A percentile compares a stretch with the other conserved stretches of the same genome.
Evolutionary conservation across 2,113 vertebrate genomes (phyloP).

Genomic region (Chloropsis cyanopogon): DNA sequence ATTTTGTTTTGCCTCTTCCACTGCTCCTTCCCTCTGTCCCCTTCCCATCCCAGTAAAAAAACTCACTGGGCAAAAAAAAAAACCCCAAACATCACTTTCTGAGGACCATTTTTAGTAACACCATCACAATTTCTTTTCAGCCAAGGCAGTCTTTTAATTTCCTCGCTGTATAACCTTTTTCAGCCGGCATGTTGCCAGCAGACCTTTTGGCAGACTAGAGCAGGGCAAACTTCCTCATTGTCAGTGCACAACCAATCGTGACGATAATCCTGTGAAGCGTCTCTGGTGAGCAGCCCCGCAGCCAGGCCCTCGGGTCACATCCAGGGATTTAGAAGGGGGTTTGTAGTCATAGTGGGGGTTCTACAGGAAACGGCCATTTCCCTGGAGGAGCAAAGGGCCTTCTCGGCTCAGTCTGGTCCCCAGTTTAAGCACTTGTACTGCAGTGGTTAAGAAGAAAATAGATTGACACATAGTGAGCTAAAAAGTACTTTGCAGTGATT

Average conservation of each 20-base stretch:
- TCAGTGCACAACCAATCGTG: conserved; percentile 53
- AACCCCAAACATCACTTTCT: conserved; percentile 61
- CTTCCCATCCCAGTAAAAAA: background rate
- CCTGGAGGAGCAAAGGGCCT: conserved; percentile 59
- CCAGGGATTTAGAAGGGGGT: conserved; percentile 41
- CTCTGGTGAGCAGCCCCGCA: conserved; percentile 57
- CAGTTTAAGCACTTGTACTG: conserved; percentile 75
- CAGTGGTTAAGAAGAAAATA: conserved; percentile 64
- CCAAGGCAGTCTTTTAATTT: conserved; percentile 73
- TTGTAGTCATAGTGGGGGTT: conserved; percentile 55
- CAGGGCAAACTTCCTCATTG: conserved; percentile 60
- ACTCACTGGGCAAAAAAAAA: conserved; percentile 63
- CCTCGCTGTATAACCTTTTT: conserved; percentile 76
- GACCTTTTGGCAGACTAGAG: conserved; percentile 64
- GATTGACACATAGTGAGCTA: background rate
- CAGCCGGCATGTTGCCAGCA: conserved; percentile 63
- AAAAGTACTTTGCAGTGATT: conserved; percentile 78
- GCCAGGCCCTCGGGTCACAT: conserved; percentile 46
- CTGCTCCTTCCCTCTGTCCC: background rate
- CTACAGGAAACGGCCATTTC: conserved; percentile 69
- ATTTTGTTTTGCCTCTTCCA: conserved; percentile 12
- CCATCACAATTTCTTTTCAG: conserved; percentile 74
- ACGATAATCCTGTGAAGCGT: conserved; percentile 46
- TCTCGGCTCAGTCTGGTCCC: conserved; percentile 53
- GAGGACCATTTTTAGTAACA: conserved; percentile 79